These are phyloP conservation scores for Eulemur coronatus DNA, from an alignment of 2,797 vertebrate species.

Conservation along the genomic window DNA sequence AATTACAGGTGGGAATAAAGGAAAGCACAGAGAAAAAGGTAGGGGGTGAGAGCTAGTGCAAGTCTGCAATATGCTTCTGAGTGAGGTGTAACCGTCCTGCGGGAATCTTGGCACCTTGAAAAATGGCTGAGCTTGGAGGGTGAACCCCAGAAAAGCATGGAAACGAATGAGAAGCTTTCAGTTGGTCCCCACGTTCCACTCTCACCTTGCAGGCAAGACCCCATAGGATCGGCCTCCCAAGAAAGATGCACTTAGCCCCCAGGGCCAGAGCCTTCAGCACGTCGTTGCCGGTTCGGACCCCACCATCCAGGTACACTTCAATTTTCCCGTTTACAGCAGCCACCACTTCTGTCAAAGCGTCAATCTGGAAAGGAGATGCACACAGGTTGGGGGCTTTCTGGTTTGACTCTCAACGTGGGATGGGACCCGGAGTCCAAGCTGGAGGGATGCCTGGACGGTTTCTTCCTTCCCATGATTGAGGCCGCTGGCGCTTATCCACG, in stretches of 20 bases:
- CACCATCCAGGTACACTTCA: conserved; percentile 96
- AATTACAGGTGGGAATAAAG: not conserved
- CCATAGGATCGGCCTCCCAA: conserved; percentile 95
- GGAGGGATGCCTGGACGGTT: not conserved
- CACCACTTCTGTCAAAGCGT: conserved; percentile 93
- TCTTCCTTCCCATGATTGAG: not conserved
- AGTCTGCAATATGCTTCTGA: accelerated
- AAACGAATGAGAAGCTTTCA: not conserved
- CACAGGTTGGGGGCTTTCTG: not conserved
- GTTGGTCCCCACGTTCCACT: not conserved
- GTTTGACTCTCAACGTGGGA: not conserved
- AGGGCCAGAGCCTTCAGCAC: conserved; percentile 95
- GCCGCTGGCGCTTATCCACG: too few relatives aligned
- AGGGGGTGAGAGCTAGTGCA: not conserved
- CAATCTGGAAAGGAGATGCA: conserved; percentile 87
- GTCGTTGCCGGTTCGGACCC: conserved; percentile 93
- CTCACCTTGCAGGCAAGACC: conserved; percentile 95
- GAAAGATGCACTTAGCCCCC: conserved; percentile 95
- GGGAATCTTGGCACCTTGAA: not conserved
- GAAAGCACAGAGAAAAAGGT: not conserved
- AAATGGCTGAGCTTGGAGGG: not conserved
- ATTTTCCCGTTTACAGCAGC: conserved; percentile 91
- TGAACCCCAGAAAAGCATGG: not conserved
- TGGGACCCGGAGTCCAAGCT: not conserved
- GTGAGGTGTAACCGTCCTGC: accelerated